A percentile compares a stretch with the other conserved stretches of the same genome.
Evolutionary conservation across 2,113 vertebrate genomes (phyloP).

Genomic region (Alosa alosa): DNA sequence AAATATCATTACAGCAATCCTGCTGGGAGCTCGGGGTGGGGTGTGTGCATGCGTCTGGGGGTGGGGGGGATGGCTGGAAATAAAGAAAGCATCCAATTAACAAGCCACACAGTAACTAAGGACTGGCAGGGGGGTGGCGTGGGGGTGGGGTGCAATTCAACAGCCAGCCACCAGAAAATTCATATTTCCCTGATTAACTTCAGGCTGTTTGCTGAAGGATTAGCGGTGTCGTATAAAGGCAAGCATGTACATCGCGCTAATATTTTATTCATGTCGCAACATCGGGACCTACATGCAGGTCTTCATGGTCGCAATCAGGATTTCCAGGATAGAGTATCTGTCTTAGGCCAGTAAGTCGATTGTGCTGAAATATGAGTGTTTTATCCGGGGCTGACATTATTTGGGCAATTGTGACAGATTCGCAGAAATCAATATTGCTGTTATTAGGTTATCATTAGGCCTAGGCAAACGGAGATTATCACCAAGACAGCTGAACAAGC

Average conservation of each 20-base stretch:
- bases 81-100: constrained; percentile 54
- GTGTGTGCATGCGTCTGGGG: neutral
- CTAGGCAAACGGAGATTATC: neutral
- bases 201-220: constrained; percentile 33
- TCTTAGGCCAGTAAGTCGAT: neutral
- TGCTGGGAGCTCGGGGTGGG: constrained; percentile 37
- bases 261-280: constrained; percentile 2
- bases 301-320: neutral
- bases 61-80: constrained; percentile 37
- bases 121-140: constrained; percentile 15
- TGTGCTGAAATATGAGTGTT: neutral
- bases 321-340: neutral
- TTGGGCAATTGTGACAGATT: neutral
- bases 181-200: constrained; percentile 43
- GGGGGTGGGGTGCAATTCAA: constrained; percentile 23
- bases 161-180: constrained; percentile 35
- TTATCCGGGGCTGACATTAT: neutral
- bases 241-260: neutral
- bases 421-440: neutral
- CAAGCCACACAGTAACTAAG: constrained; percentile 43
- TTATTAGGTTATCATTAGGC: constrained; percentile 9
- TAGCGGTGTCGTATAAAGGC: neutral
- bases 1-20: constrained; percentile 50
- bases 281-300: neutral
- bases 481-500: neutral